phyloP scores from a whole-genome alignment of 2,113 vertebrate species.

The Rhea americana region DNA sequence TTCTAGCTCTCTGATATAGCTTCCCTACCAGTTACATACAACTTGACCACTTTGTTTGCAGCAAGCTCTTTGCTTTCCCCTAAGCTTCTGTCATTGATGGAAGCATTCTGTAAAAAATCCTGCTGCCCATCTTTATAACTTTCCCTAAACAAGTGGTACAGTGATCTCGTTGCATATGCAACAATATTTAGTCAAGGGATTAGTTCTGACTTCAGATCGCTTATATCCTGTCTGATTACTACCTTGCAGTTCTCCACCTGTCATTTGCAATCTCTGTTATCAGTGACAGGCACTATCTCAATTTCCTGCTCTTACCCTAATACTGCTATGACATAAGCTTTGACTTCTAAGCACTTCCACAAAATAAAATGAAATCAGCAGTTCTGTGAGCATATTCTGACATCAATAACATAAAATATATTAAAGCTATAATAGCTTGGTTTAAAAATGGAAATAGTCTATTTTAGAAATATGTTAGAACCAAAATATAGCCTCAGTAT shows the following conservation, averaged over 20 bases:
- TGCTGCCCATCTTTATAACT: not conserved
- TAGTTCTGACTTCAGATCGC: not conserved
- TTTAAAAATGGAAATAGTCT: constrained; percentile 28
- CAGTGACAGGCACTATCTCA: not conserved
- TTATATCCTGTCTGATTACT: not conserved
- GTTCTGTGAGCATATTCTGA: not conserved
- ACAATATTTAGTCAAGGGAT: not conserved
- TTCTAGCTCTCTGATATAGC: not conserved
- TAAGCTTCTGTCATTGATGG: not conserved
- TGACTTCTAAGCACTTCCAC: not conserved
- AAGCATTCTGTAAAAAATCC: not conserved
- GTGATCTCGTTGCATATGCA: not conserved
- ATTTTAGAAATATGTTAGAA: not conserved
- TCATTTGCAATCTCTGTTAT: not conserved
- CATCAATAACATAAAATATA: not conserved
- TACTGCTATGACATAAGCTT: not conserved
- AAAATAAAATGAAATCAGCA: not conserved
- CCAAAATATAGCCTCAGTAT: not conserved
- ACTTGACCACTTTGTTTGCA: not conserved
- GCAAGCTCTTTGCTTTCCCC: not conserved
- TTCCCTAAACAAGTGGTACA: not conserved
- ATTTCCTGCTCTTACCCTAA: not conserved
- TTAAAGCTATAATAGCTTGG: not conserved
- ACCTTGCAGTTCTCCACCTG: not conserved
- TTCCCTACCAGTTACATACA: not conserved